These are phyloP conservation scores for Camponotus pennsylvanicus DNA, from an alignment of 1,140 invertebrate genomes.

Conservation along the genomic window DNA sequence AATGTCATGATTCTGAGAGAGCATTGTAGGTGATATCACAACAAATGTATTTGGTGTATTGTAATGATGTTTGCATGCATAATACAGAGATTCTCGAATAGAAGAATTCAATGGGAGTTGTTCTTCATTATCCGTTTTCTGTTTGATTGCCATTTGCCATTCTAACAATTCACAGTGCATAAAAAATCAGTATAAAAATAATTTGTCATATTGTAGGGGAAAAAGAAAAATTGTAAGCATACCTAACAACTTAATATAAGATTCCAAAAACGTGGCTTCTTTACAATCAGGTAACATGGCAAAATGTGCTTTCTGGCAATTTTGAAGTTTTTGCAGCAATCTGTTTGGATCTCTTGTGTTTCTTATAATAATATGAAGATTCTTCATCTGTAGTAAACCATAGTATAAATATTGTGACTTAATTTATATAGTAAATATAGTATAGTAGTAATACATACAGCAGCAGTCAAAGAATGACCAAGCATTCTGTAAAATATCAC, in stretches of 20 bases:
- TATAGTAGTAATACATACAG: constrained; percentile 81
- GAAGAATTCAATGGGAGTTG: constrained; percentile 79
- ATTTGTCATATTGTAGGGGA: not conserved
- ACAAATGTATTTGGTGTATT: constrained; percentile 77
- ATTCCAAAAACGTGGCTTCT: constrained; percentile 83
- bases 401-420: not conserved
- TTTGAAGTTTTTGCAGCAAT: constrained; percentile 81
- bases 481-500: constrained; percentile 84
- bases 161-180: constrained; percentile 74
- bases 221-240: constrained; percentile 45
- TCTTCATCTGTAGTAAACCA: constrained; percentile 83
- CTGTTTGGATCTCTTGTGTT: constrained; percentile 82
- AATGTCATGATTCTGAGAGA: constrained; percentile 84
- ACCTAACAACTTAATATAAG: constrained; percentile 86
- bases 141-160: constrained; percentile 83
- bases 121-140: constrained; percentile 77
- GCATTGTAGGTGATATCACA: constrained; percentile 79
- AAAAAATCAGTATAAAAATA: not conserved
- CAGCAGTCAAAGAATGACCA: constrained; percentile 85
- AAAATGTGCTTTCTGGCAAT: constrained; percentile 84
- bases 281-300: constrained; percentile 79
- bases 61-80: constrained; percentile 85
- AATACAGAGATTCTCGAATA: constrained; percentile 83
- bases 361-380: constrained; percentile 83
- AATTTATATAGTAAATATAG: constrained; percentile 41